Evolutionary conservation across 1,140 invertebrate genomes (phyloP), one percentile per base, ranked within the genome.

Genomic region (Venustaconcha ellipsiformis): DNA sequence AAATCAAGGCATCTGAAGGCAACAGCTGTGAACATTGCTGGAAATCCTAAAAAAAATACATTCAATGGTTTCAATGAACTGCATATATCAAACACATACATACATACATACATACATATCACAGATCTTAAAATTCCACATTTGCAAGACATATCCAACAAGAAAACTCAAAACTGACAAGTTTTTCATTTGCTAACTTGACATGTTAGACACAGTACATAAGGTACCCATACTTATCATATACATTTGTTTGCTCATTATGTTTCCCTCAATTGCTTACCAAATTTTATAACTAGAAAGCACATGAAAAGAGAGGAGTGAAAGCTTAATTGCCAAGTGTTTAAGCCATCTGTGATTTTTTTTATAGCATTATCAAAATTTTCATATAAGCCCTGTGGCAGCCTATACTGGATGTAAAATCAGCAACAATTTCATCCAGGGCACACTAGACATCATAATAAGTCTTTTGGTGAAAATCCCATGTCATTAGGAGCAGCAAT

Each of bases 1-100:
- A 79, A 76, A 57, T 80, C 74, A 15, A 87, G 69, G 71, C 78
- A 80, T 57, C 81, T 77, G 64, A 83, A 86, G 26, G 79, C 83
- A 26, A 87, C 63, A 20, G 78, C 65, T 8, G 86, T 81, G 67
- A 84, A 84, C 58, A 81, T 86, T 2, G 82, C 80, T 5, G 58
- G 72, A 78, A 87, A 86, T 20, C 84, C 84, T 82, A 67, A 67
- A 81, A 79, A 18, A 72, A 67, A 23, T 15, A 68, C 56, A 74
- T 3, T 26, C 2, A 75, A 48, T 18, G 62, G 62, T 63, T 62
- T 37, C 14, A 23, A 62, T 63, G 1, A 18, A 48, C 11, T 26
- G 2, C 15, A 66, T 23, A 2, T 6, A 26, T 23, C n/a, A 20
- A 20, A 66, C 6, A 66, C 64, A 4, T n/a, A 8, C 30, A 66